Evolutionary conservation across 2,113 vertebrate species (phyloP).

Genomic region (Lepus americanus): DNA sequence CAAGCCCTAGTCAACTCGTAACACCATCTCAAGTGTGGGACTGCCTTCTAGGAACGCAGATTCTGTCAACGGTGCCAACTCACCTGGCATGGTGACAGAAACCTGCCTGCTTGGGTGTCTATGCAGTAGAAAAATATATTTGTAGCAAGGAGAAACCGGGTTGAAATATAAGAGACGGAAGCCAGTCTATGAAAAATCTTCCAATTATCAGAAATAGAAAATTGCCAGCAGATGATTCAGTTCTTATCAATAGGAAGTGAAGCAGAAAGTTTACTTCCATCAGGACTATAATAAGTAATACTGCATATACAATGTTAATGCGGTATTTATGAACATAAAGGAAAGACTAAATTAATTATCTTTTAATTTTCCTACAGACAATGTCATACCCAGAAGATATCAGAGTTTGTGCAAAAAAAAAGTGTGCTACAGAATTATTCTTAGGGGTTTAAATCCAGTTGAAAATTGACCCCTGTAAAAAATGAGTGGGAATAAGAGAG

Average conservation of each 20-base stretch:
- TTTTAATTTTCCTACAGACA: not conserved
- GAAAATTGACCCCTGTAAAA: too few relatives aligned
- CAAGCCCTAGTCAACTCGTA: too few relatives aligned
- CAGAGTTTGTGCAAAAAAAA: not conserved
- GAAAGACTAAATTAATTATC: not conserved
- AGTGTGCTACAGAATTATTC: too few relatives aligned
- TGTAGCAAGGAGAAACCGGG: not conserved
- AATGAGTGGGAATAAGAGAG: too few relatives aligned
- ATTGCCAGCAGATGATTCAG: not conserved
- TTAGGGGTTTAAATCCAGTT: too few relatives aligned
- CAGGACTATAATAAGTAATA: not conserved
- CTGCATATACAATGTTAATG: not conserved
- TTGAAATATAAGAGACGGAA: not conserved
- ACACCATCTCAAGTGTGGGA: not conserved
- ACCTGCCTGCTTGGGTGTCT: not conserved
- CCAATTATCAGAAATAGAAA: not conserved
- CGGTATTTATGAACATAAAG: not conserved
- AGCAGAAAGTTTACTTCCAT: not conserved
- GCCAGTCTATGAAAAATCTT: not conserved
- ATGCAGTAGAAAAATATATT: not conserved
- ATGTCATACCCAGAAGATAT: not conserved
- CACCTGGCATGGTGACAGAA: not conserved
- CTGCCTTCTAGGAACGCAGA: not conserved
- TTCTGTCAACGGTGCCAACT: not conserved
- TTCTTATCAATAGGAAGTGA: conserved; percentile 22